Base-by-base conservation (phyloP, 1,140 invertebrate species). In the Dendroctonus valens region DNA sequence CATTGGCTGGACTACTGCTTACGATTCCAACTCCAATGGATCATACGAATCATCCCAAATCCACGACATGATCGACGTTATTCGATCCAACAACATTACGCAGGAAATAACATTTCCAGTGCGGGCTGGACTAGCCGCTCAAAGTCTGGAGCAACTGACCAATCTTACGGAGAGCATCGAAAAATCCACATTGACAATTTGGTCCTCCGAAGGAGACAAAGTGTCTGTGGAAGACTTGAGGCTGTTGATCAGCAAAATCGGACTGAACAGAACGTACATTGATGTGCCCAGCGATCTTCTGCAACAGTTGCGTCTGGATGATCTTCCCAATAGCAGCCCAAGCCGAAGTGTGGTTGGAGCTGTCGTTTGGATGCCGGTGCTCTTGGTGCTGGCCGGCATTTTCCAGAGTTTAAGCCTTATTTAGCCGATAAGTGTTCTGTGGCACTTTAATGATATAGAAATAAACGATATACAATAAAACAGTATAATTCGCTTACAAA, bases 1-100 rank as follows among this genome's bases (percentile, higher is more conserved):
- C 3, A 80, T 94, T 12, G 94, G 94, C 11, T 97, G 94, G 94
- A 94, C 91, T 2, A 94, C 92, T 0, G 81, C 81, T 49, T 85
- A 84, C 72, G 83, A 81, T 0, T 76, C 77, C 0, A 78, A 83
- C 55, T 77, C 78, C 7, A 83, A 81, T 0, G 83, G 83, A 3
- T 79, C 81, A 12, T 96, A 95, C 77, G 87, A 83, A 0, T 73
- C 83, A 38, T 79, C 85, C 0, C 86, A 93, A 44, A 84, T 93
- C 0, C 79, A 87, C 0, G 81, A 82, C 38, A 95, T 96, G 93
- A 71, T 89, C n/a, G 73, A 86, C 7, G 71, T 81, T 9, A 77
- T 93, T 1, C 80, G 80, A 38, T 80, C 82, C 9, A 82, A 83
- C 46, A 76, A 80, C 0, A 59, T 75, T 11, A 69, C 46, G 11